phyloP scores from a whole-genome alignment of 1,140 invertebrate species.

The Diploscapter pachys region DNA sequence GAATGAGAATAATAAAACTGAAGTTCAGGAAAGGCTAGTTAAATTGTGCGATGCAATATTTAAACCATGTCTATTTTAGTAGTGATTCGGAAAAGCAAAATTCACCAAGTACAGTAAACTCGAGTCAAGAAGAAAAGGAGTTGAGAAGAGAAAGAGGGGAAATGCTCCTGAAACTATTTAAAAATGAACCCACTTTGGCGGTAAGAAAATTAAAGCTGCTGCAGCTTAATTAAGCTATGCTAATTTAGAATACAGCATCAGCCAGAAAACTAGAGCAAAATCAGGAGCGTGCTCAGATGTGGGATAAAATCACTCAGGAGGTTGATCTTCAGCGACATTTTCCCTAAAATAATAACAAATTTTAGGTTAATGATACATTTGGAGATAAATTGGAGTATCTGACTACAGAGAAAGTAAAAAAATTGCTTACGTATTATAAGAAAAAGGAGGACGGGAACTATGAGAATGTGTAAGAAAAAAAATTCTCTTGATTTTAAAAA shows the following conservation, averaged over 20 bases:
- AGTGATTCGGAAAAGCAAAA: too few species aligned
- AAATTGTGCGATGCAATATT: neutral
- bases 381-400: slow-evolving; percentile 14
- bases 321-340: too few species aligned
- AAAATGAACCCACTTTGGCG: slow-evolving; percentile 4
- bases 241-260: slow-evolving; percentile 10
- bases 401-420: slow-evolving; percentile 13
- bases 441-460: slow-evolving; percentile 18
- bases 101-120: neutral
- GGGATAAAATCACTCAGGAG: slow-evolving; percentile 8
- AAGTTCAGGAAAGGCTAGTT: neutral
- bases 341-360: too few species aligned
- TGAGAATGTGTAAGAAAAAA: slow-evolving; percentile 5
- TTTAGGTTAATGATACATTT: slow-evolving; percentile 3
- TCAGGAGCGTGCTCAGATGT: slow-evolving; percentile 16
- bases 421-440: slow-evolving; percentile 17
- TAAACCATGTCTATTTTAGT: neutral
- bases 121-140: slow-evolving; percentile 18
- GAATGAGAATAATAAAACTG: neutral
- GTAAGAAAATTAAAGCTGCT: neutral
- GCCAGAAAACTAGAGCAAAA: slow-evolving; percentile 8
- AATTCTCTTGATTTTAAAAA: neutral
- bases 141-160: slow-evolving; percentile 10
- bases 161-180: slow-evolving; percentile 12
- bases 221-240: neutral